phyloP scores from a whole-genome alignment of 2,888 invertebrate species.

The Nasonovia ribisnigri region DNA sequence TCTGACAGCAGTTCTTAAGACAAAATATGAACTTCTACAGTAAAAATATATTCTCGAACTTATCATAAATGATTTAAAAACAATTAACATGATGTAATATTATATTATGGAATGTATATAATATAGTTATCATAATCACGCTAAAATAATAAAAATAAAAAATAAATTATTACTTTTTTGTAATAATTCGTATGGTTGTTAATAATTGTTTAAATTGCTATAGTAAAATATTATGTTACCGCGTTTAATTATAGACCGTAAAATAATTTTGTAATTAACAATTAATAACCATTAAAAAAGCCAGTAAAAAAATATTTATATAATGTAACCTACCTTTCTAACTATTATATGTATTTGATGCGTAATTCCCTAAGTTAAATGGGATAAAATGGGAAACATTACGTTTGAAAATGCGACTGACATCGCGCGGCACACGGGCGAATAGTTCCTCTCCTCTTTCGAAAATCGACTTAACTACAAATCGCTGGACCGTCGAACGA shows the following conservation, averaged over 20 bases:
- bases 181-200: background rate
- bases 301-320: background rate
- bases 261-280: background rate
- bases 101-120: background rate
- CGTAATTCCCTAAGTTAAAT: background rate
- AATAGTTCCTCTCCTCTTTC: conserved; percentile 11
- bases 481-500: conserved; percentile 46
- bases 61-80: background rate
- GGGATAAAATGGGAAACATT: conserved; percentile 12
- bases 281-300: background rate
- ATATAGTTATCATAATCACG: background rate
- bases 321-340: background rate
- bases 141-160: background rate
- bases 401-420: conserved; percentile 16
- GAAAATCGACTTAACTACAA: conserved; percentile 35
- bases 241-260: background rate
- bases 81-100: background rate
- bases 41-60: background rate
- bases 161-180: background rate
- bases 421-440: conserved; percentile 6
- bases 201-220: background rate
- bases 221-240: background rate
- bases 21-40: background rate
- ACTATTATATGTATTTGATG: background rate
- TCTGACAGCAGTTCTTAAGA: background rate